A percentile compares a stretch with the other conserved stretches of the same genome.
Conservation (phyloP, 2,888 invertebrate genomes). For the Miltochrista miniata region DNA sequence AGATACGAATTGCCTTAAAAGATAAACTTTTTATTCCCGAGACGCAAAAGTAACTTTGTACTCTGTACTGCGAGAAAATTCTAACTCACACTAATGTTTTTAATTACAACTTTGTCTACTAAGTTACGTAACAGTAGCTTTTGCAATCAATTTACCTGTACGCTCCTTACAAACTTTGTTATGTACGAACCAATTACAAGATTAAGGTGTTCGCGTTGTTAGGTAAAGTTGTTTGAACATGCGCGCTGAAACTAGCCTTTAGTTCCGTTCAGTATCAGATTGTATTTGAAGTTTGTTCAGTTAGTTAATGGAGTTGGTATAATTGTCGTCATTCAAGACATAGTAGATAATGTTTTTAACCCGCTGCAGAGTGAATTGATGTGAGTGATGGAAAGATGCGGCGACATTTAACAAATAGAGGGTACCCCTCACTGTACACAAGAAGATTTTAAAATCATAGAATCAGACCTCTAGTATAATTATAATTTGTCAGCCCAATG, state of each 20-base stretch:
- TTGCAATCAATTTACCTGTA: slow-evolving; percentile 13
- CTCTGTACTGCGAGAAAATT: slow-evolving; percentile 8
- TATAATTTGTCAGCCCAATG: too few species aligned
- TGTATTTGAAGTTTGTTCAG: too few species aligned
- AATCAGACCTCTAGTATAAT: too few species aligned
- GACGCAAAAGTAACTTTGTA: slow-evolving; percentile 12
- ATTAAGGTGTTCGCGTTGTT: slow-evolving; percentile 5
- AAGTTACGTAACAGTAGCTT: slow-evolving; percentile 7
- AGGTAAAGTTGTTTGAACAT: neutral
- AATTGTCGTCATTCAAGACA: too few species aligned
- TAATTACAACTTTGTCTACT: slow-evolving; percentile 16
- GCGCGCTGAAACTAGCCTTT: neutral
- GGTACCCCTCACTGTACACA: too few species aligned
- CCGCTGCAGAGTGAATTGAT: too few species aligned
- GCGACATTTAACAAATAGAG: too few species aligned
- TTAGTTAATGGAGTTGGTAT: too few species aligned
- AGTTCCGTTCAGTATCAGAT: too few species aligned
- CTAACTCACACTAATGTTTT: slow-evolving; percentile 16
- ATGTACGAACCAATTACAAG: slow-evolving; percentile 11
- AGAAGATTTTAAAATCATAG: too few species aligned
- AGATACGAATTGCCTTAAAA: slow-evolving; percentile 5
- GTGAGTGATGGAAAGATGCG: too few species aligned
- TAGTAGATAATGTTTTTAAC: too few species aligned
- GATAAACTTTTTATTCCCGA: slow-evolving; percentile 13
- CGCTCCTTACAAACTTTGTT: slow-evolving; percentile 8